Percentiles rank a stretch among this genome's conserved stretches.
These are phyloP conservation scores for Phytoseiulus persimilis DNA, from an alignment of 2,888 invertebrate genomes.

Conservation along the genomic window DNA sequence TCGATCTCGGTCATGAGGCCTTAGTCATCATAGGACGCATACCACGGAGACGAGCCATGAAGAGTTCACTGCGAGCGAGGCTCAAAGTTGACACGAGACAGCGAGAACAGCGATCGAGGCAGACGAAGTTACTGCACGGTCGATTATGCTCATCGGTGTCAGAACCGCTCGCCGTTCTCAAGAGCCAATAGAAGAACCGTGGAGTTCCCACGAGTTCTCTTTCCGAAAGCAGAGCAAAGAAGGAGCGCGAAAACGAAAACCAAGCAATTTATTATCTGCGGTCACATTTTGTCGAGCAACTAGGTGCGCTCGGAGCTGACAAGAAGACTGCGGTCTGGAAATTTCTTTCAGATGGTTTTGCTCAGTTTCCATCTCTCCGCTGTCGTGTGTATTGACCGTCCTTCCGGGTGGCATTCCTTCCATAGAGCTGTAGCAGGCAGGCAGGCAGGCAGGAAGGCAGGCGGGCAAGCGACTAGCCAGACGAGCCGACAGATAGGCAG, in stretches of 20 bases:
- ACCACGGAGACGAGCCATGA: background rate
- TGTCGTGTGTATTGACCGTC: background rate
- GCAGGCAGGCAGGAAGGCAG: background rate
- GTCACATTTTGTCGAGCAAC: background rate
- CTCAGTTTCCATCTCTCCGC: background rate
- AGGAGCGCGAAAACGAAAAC: background rate
- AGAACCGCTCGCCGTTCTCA: no score
- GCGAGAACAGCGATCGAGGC: background rate
- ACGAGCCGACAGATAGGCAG: background rate
- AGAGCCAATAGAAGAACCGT: background rate
- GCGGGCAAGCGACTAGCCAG: background rate
- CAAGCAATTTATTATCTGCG: background rate
- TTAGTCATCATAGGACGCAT: background rate
- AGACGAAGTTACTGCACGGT: background rate
- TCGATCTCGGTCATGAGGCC: background rate
- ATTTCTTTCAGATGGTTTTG: background rate
- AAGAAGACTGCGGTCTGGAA: background rate
- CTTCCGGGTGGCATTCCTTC: conserved; percentile 5
- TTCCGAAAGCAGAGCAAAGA: background rate
- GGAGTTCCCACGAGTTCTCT: background rate
- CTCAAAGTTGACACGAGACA: background rate
- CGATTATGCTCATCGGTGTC: background rate
- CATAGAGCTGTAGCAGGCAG: background rate
- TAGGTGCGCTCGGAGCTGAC: background rate
- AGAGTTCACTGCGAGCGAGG: background rate